Evolutionary conservation across 2,888 invertebrate genomes (phyloP).

Genomic region (Callosobruchus maculatus): DNA sequence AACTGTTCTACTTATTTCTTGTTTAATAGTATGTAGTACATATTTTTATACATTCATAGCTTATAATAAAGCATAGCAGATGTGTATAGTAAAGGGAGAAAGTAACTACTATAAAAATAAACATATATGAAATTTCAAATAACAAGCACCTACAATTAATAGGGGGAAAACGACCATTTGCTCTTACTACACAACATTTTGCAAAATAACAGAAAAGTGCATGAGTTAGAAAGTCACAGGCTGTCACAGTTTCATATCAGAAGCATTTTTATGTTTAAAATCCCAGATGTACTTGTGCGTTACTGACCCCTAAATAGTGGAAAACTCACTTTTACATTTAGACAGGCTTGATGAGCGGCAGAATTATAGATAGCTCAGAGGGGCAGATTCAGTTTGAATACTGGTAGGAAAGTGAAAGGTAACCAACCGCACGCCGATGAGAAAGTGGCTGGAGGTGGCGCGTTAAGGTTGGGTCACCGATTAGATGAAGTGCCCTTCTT

Average conservation of each 20-base stretch:
- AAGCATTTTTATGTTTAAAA: not conserved
- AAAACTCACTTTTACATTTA: no score
- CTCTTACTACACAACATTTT: constrained; percentile 6
- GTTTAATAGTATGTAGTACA: constrained; percentile 33
- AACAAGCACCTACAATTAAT: constrained; percentile 36
- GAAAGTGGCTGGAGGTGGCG: no score
- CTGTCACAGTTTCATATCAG: not conserved
- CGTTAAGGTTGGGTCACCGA: no score
- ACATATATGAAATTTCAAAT: constrained; percentile 25
- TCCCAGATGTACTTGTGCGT: no score
- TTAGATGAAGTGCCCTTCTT: no score
- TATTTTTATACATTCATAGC: constrained; percentile 45
- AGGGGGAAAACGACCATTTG: not conserved
- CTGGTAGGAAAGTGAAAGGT: no score
- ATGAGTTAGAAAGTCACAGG: constrained; percentile 1
- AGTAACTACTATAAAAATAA: constrained; percentile 41
- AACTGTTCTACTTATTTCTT: constrained; percentile 28
- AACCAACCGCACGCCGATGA: no score
- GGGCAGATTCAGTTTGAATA: no score
- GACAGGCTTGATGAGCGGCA: no score
- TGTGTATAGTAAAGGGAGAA: constrained; percentile 32
- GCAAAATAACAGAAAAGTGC: constrained; percentile 6
- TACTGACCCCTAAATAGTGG: no score
- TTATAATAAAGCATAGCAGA: constrained; percentile 42
- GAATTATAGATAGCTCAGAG: no score